These are phyloP conservation scores for Cyaniris semiargus DNA, from an alignment of 2,888 invertebrate species.

Conservation along the genomic window DNA sequence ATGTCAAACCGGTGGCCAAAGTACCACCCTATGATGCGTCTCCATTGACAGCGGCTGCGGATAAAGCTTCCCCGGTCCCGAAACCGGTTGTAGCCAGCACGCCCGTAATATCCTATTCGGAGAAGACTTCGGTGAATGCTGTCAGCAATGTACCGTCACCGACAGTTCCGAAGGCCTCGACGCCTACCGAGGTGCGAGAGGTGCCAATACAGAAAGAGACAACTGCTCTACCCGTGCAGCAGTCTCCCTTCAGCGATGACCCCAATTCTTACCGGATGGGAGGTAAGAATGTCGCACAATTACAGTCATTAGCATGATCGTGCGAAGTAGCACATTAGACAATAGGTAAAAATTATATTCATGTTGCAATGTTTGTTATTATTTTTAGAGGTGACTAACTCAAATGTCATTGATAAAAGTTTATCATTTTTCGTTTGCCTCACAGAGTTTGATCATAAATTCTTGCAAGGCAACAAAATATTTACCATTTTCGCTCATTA, in stretches of 20 bases:
- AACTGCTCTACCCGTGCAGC: slow-evolving; percentile 63
- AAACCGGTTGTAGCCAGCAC: slow-evolving; percentile 44
- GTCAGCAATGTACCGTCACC: slow-evolving; percentile 51
- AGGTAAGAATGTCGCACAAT: slow-evolving; percentile 71
- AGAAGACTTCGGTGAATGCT: slow-evolving; percentile 65
- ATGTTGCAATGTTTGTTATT: not conserved
- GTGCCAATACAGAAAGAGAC: slow-evolving; percentile 55
- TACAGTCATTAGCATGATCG: not conserved
- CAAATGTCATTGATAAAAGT: not conserved
- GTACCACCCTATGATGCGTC: slow-evolving; percentile 81
- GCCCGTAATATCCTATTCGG: slow-evolving; percentile 59
- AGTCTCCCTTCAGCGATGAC: slow-evolving; percentile 81
- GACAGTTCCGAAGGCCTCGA: slow-evolving; percentile 47
- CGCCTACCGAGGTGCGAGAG: slow-evolving; percentile 49
- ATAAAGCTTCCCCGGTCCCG: slow-evolving; percentile 55
- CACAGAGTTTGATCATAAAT: not conserved
- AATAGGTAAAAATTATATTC: not conserved
- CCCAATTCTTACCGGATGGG: slow-evolving; percentile 86
- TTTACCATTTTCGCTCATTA: no score
- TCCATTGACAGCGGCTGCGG: slow-evolving; percentile 55
- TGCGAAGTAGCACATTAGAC: slow-evolving; percentile 12
- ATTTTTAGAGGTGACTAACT: not conserved
- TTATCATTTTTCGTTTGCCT: not conserved
- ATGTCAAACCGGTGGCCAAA: slow-evolving; percentile 80
- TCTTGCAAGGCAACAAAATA: not conserved